phyloP scores from a whole-genome alignment of 2,888 invertebrate genomes.

The Watsonalla cultraria region DNA sequence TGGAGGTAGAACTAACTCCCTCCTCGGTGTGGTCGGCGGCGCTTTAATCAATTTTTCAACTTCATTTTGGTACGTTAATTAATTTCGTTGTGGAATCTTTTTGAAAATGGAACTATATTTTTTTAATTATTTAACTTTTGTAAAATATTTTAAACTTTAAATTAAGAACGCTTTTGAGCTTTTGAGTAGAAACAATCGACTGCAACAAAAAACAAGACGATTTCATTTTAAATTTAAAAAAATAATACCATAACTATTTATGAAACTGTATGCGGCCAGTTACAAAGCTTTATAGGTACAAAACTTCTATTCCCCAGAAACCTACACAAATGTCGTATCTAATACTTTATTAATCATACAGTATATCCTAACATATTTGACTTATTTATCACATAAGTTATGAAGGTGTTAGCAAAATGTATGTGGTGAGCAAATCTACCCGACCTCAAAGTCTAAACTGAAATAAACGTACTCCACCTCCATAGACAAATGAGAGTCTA shows the following conservation, averaged over 20 bases:
- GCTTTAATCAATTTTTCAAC: constrained; percentile 71
- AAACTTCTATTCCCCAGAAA: no score
- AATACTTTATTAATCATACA: no score
- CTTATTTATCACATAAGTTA: not conserved
- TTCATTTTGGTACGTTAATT: constrained; percentile 51
- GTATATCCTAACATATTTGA: no score
- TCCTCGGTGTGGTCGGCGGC: constrained; percentile 43
- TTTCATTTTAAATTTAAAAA: no score
- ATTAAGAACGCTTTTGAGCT: no score
- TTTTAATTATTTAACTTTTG: not conserved
- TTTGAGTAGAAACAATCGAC: no score
- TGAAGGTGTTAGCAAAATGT: not conserved
- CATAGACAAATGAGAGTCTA: not conserved
- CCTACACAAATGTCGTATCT: no score
- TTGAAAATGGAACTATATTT: constrained; percentile 3
- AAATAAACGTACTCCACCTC: not conserved
- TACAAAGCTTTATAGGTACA: no score
- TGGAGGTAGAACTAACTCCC: constrained; percentile 45
- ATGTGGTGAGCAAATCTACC: not conserved
- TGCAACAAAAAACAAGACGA: no score
- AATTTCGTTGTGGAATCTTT: constrained; percentile 30
- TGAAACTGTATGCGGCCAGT: no score
- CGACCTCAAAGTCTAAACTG: not conserved
- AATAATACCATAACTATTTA: no score
- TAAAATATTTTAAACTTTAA: no score